phyloP scores from a whole-genome alignment of 2,888 invertebrate genomes.

The Acanthococcus lagerstroemiae region DNA sequence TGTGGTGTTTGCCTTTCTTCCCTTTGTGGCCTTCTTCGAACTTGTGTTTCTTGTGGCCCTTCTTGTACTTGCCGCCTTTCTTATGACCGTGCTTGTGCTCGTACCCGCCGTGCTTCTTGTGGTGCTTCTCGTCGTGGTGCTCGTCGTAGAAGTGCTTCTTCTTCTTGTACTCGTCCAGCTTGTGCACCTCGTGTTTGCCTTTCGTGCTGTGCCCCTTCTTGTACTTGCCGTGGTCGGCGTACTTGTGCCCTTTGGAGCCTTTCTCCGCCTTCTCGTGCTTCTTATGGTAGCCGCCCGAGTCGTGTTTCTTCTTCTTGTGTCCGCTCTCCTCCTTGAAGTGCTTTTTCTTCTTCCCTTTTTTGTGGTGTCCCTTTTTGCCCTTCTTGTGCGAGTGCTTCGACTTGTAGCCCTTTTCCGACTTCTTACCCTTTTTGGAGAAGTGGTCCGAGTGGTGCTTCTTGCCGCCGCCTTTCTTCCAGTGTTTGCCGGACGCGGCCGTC shows the following conservation, averaged over 20 bases:
- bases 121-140: constrained; percentile 68
- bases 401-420: constrained; percentile 62
- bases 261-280: constrained; percentile 57
- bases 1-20: constrained; percentile 68
- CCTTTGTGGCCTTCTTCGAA: constrained; percentile 68
- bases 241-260: constrained; percentile 56
- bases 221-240: constrained; percentile 59
- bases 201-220: constrained; percentile 78
- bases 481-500: constrained; percentile 42
- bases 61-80: constrained; percentile 70
- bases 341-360: constrained; percentile 52
- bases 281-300: constrained; percentile 54
- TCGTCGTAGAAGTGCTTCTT: constrained; percentile 80
- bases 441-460: constrained; percentile 57
- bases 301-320: constrained; percentile 54
- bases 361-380: constrained; percentile 62
- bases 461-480: constrained; percentile 55
- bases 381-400: constrained; percentile 58
- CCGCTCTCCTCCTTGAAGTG: constrained; percentile 54
- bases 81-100: constrained; percentile 71
- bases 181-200: constrained; percentile 75
- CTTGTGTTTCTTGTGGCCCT: constrained; percentile 66
- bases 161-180: constrained; percentile 74
- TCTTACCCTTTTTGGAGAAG: constrained; percentile 55
- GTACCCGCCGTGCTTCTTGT: constrained; percentile 65